A percentile compares a stretch with the other conserved stretches of the same genome.
These are phyloP conservation scores for Lithophane leautieri DNA, from an alignment of 2,888 invertebrate species.

Conservation along the genomic window DNA sequence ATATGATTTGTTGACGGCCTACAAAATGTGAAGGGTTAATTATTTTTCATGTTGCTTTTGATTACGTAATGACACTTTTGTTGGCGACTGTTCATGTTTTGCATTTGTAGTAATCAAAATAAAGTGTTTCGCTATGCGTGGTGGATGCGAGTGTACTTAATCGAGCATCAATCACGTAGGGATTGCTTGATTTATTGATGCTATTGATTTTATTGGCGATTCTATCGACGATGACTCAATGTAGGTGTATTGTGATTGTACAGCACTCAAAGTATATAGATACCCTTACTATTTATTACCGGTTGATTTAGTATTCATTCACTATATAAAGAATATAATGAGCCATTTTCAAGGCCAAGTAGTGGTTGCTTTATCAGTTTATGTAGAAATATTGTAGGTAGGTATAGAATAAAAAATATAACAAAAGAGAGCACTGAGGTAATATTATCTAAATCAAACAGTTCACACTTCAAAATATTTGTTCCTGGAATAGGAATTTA, in stretches of 20 bases:
- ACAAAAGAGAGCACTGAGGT: not conserved
- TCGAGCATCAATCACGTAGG: slow-evolving; percentile 61
- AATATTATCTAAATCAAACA: not conserved
- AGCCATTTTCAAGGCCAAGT: not conserved
- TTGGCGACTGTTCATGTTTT: slow-evolving; percentile 25
- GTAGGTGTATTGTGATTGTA: slow-evolving; percentile 42
- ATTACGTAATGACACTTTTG: slow-evolving; percentile 42
- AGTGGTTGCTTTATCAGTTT: not conserved
- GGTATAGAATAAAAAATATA: not conserved
- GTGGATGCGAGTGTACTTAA: slow-evolving; percentile 46
- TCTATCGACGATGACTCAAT: slow-evolving; percentile 62
- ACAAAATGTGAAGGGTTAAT: slow-evolving; percentile 52
- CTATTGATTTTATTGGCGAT: slow-evolving; percentile 62
- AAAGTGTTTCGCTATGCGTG: slow-evolving; percentile 29
- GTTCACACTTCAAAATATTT: not conserved
- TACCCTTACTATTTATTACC: slow-evolving; percentile 42
- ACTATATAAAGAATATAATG: slow-evolving; percentile 9
- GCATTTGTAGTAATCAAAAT: slow-evolving; percentile 28
- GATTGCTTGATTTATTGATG: slow-evolving; percentile 64
- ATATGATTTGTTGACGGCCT: slow-evolving; percentile 57
- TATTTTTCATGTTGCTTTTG: slow-evolving; percentile 51
- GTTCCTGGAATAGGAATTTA: not conserved
- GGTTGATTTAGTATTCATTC: slow-evolving; percentile 22
- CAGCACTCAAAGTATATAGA: slow-evolving; percentile 5
- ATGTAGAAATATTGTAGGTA: not conserved